Conservation (phyloP, 2,113 vertebrate species). For the Bombycilla garrulus region DNA sequence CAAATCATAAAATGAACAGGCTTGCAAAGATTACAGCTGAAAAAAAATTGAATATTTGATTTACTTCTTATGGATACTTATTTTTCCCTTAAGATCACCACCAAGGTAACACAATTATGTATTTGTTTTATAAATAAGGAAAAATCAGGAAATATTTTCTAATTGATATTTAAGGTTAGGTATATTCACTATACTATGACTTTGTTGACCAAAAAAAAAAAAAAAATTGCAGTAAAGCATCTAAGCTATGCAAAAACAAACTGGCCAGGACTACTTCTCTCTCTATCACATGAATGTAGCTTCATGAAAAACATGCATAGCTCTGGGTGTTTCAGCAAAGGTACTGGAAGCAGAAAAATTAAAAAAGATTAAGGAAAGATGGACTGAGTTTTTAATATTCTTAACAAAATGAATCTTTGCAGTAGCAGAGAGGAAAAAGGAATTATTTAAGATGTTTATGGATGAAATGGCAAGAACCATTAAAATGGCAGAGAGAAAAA, state of each 20-base stretch:
- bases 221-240: not conserved
- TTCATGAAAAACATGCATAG: not conserved
- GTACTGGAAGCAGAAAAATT: not conserved
- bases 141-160: not conserved
- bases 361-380: not conserved
- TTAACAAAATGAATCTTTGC: not conserved
- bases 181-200: not conserved
- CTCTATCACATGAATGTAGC: accelerated
- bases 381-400: not conserved
- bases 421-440: not conserved
- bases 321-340: not conserved
- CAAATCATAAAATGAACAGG: not conserved
- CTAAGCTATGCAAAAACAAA: not conserved
- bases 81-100: not conserved
- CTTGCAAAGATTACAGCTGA: not conserved
- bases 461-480: not conserved
- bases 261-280: not conserved
- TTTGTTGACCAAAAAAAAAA: not conserved
- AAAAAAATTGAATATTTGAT: not conserved
- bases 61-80: not conserved
- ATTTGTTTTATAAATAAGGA: not conserved
- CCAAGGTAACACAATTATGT: not conserved
- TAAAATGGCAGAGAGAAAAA: not conserved
- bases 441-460: not conserved
- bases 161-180: not conserved